phyloP scores from a whole-genome alignment of 1,140 invertebrate genomes.

The Anthonomus grandis region DNA sequence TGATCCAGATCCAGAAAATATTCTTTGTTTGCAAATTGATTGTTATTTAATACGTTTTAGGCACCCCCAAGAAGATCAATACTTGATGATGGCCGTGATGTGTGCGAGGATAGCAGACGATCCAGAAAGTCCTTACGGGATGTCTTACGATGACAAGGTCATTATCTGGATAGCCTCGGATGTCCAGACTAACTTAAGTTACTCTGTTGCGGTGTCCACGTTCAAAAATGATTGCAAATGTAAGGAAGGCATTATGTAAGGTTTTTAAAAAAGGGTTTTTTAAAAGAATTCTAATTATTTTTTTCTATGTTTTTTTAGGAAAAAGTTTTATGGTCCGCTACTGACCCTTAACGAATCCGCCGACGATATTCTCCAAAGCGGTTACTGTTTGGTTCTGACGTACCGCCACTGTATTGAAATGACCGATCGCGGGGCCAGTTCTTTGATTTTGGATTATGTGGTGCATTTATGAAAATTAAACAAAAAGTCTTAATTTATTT shows the following conservation, averaged over 20 bases:
- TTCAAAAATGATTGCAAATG: slow-evolving; percentile 31
- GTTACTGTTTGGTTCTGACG: slow-evolving; percentile 33
- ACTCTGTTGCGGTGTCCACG: slow-evolving; percentile 37
- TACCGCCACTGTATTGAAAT: slow-evolving; percentile 32
- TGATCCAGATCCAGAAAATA: no score
- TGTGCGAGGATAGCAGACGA: slow-evolving; percentile 13
- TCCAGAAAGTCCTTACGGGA: slow-evolving; percentile 11
- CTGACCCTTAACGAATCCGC: slow-evolving; percentile 27
- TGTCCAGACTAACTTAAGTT: slow-evolving; percentile 30
- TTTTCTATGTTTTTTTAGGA: slow-evolving; percentile 15
- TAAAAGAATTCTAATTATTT: neutral
- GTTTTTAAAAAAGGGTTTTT: neutral
- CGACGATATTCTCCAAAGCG: slow-evolving; percentile 27
- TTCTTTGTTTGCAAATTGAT: no score
- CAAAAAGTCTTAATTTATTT: slow-evolving; percentile 5
- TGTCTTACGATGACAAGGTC: slow-evolving; percentile 26
- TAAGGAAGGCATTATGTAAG: slow-evolving; percentile 25
- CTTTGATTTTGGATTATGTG: slow-evolving; percentile 31
- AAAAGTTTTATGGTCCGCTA: slow-evolving; percentile 38
- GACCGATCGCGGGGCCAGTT: slow-evolving; percentile 27
- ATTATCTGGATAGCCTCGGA: slow-evolving; percentile 38
- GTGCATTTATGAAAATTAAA: slow-evolving; percentile 31
- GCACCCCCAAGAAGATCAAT: slow-evolving; percentile 18
- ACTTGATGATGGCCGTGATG: slow-evolving; percentile 26
- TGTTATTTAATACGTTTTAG: no score